Evolutionary conservation across 92 coral and sea anemone species (phyloP).

Genomic region (Bergia sp.): DNA sequence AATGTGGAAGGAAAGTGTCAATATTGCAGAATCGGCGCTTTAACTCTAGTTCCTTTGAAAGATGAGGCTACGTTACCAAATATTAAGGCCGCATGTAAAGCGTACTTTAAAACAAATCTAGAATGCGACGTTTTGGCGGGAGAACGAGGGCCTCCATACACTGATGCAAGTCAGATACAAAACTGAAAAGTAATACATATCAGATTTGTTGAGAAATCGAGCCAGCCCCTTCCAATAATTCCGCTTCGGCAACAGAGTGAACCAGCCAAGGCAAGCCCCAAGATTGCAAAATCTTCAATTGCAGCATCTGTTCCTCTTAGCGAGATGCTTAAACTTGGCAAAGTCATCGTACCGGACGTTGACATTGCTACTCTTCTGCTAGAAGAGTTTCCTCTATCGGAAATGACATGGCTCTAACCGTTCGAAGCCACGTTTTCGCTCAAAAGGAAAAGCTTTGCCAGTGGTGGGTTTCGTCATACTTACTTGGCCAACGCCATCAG

Average conservation of each 20-base stretch:
- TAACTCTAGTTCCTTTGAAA: slow-evolving; percentile 48
- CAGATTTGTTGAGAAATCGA: slow-evolving; percentile 31
- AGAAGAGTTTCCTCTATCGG: slow-evolving; percentile 53
- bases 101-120: slow-evolving; percentile 9
- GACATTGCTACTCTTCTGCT: slow-evolving; percentile 58
- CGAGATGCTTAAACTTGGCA: slow-evolving; percentile 61
- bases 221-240: neutral
- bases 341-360: slow-evolving; percentile 55
- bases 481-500: slow-evolving; percentile 32
- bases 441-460: slow-evolving; percentile 41
- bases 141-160: slow-evolving; percentile 55
- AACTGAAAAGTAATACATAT: slow-evolving; percentile 64
- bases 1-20: slow-evolving; percentile 70
- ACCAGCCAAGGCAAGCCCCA: slow-evolving; percentile 12
- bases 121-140: slow-evolving; percentile 63
- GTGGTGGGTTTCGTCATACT: slow-evolving; percentile 42
- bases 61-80: slow-evolving; percentile 42
- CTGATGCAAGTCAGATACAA: slow-evolving; percentile 43
- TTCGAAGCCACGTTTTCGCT: slow-evolving; percentile 49
- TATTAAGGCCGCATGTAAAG: slow-evolving; percentile 52
- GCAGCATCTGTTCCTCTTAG: slow-evolving; percentile 62
- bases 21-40: slow-evolving; percentile 59
- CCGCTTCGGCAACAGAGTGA: neutral
- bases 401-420: slow-evolving; percentile 55
- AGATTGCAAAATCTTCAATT: slow-evolving; percentile 24